Evolutionary conservation across 1,140 invertebrate species (phyloP), one percentile per base, ranked within the genome.

Genomic region (Oryctes rhinoceros): DNA sequence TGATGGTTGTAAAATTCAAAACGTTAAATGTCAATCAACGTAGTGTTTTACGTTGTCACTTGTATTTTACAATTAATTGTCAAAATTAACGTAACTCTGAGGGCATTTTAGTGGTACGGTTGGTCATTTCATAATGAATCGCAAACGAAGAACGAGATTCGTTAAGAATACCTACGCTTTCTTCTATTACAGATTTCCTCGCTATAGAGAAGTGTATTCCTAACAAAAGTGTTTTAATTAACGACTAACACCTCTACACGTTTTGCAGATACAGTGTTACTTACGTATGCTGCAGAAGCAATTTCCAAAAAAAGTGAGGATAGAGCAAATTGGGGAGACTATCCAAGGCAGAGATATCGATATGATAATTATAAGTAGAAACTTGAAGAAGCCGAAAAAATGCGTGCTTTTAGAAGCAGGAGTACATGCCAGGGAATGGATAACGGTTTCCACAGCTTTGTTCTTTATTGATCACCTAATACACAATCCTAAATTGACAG

Each of bases 341-440:
- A 18, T 47, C 4, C 59, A 78, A 75, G 77, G 80, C 9, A 49
- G 80, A 39, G 20, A 76, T 24, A 81, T 81, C 3, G 10, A 59
- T n/a, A 81, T 81, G 80, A 59, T 81, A 39, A 30, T 74, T 44
- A 49, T 81, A 7, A 44, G 53, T n/a, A 39, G 48, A 53, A 53
- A 78, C 47, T 9, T 59, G 20, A 74, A 67, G 20, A 67, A 24
- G 15, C 76, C 49, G 1, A 78, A 78, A 18, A 13, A 80, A n/a
- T 49, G 59, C 4, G 83, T 90, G 47, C 86, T 90, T 76, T 89
- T 90, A 20, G 89, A 90, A 78, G 89, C 85, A 3, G 90, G 90
- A 4, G 91, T 91, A n/a, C 92, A 94, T 86, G 92, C 91, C 0
- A 86, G 93, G 15, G 93, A 94, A 86, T 93, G 92, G 92, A 90